These are phyloP conservation scores for Drosophila pseudotakahashii DNA, from an alignment of 2,888 invertebrate species.

Conservation along the genomic window DNA sequence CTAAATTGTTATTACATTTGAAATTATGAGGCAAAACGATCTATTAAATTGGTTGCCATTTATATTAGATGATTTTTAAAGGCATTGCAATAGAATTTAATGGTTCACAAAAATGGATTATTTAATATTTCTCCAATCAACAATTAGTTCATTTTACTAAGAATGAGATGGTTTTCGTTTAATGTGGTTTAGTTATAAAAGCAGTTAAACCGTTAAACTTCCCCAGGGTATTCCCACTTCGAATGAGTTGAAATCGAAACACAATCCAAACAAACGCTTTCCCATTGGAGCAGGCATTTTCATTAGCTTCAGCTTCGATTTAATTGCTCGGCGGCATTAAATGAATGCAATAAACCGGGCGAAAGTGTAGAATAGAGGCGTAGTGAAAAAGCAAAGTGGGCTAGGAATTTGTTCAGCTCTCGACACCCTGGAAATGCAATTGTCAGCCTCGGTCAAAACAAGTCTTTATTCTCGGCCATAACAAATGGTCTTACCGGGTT, in stretches of 20 bases:
- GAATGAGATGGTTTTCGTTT: too few species aligned
- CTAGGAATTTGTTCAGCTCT: constrained; percentile 39
- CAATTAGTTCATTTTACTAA: too few species aligned
- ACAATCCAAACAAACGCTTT: constrained; percentile 23
- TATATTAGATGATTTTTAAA: too few species aligned
- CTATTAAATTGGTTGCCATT: too few species aligned
- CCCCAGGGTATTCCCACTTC: constrained; percentile 9
- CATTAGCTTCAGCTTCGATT: constrained; percentile 42
- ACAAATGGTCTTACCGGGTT: constrained; percentile 56
- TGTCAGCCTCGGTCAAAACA: constrained; percentile 14
- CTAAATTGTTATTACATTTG: not conserved
- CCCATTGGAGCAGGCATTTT: constrained; percentile 43
- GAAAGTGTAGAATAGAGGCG: constrained; percentile 65
- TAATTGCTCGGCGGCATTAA: constrained; percentile 56
- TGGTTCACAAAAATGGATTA: too few species aligned
- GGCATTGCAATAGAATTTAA: too few species aligned
- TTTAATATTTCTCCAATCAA: too few species aligned
- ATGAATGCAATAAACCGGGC: constrained; percentile 62
- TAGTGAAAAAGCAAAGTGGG: constrained; percentile 23
- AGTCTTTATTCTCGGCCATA: constrained; percentile 53
- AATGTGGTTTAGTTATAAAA: too few species aligned
- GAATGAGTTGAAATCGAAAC: not conserved
- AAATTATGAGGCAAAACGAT: not conserved
- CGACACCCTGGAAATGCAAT: constrained; percentile 6
- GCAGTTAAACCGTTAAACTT: not conserved